phyloP scores from a whole-genome alignment of 2,888 invertebrate species.

The Notocelia uddmanniana region DNA sequence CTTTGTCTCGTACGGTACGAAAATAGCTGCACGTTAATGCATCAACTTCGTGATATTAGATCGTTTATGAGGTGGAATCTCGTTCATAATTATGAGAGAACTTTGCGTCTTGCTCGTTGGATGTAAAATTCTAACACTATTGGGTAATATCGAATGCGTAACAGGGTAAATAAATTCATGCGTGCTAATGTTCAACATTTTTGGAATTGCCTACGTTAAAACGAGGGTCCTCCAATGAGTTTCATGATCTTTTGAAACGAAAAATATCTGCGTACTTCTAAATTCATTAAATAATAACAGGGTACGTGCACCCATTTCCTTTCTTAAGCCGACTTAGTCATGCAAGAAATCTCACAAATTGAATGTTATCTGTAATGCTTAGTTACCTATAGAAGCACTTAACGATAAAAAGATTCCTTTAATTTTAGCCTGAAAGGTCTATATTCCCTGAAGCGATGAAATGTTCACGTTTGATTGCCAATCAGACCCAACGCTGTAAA shows the following conservation, averaged over 20 bases:
- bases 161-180: neutral
- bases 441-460: conserved; percentile 25
- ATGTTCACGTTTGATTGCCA: conserved; percentile 41
- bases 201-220: no score
- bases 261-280: no score
- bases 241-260: neutral
- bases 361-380: neutral
- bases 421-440: conserved; percentile 12
- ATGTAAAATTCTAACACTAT: conserved; percentile 24
- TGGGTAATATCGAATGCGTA: conserved; percentile 7
- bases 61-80: conserved; percentile 39
- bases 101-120: conserved; percentile 28
- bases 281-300: no score
- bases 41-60: conserved; percentile 43
- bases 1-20: conserved; percentile 45
- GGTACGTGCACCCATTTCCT: neutral
- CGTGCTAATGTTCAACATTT: no score
- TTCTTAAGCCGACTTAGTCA: no score
- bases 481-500: conserved; percentile 38
- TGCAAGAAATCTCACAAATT: neutral
- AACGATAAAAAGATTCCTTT: conserved; percentile 8
- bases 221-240: neutral
- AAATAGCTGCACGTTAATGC: conserved; percentile 43
- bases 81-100: conserved; percentile 36
- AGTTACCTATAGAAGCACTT: neutral